Conservation (phyloP, 2,113 vertebrate genomes). For the Mesocricetus auratus region DNA sequence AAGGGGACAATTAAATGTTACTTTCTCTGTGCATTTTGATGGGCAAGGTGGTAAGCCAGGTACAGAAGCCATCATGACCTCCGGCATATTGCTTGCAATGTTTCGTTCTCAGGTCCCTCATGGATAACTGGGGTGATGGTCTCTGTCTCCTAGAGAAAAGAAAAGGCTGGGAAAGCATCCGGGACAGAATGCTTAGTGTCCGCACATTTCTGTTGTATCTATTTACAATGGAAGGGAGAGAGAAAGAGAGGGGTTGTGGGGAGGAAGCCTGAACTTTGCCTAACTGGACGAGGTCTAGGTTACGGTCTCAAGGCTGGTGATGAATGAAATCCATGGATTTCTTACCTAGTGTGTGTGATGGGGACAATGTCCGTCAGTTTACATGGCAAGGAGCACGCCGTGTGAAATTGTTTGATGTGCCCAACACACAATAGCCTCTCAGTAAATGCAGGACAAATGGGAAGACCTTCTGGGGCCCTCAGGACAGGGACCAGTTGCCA, state of each 20-base stretch:
- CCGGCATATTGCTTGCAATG: not conserved
- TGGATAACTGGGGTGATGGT: not conserved
- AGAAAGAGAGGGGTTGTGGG: rapidly evolving
- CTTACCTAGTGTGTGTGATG: not conserved
- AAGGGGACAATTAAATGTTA: not conserved
- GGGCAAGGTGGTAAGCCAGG: not conserved
- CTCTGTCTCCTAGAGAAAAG: not conserved
- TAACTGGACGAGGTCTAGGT: not conserved
- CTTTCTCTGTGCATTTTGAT: not conserved
- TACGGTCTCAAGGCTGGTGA: rapidly evolving
- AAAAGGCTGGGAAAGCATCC: not conserved
- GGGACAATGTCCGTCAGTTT: not conserved
- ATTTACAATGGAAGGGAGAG: rapidly evolving
- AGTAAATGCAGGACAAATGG: not conserved
- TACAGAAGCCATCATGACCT: not conserved
- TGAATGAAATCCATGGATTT: not conserved
- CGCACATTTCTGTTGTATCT: not conserved
- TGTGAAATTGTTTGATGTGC: not conserved
- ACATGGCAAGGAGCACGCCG: rapidly evolving
- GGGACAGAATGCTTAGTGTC: not conserved
- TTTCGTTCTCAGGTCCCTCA: not conserved
- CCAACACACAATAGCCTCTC: not conserved
- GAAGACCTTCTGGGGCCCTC: not conserved
- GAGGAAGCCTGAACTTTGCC: not conserved
- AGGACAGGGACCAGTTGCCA: too few relatives aligned